These are phyloP conservation scores for Trypoxylon attenuatum DNA, from an alignment of 2,888 invertebrate species.

Conservation along the genomic window DNA sequence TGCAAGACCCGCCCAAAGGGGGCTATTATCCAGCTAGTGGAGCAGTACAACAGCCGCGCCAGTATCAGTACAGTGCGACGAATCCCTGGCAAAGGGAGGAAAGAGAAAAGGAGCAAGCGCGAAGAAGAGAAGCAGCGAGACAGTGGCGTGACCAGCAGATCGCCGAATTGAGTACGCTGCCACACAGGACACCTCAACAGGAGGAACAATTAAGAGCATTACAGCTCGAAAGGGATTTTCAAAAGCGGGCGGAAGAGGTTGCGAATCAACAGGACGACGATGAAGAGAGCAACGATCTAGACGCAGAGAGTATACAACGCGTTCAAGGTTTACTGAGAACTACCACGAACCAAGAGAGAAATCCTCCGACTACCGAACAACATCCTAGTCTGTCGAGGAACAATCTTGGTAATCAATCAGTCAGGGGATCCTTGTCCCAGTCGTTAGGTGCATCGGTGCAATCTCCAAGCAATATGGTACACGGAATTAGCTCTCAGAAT, in stretches of 20 bases:
- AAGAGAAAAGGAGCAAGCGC: constrained; percentile 87
- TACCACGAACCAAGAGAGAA: constrained; percentile 70
- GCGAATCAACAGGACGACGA: constrained; percentile 83
- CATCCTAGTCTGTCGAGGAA: constrained; percentile 61
- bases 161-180: constrained; percentile 82
- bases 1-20: constrained; percentile 84
- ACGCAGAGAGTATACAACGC: constrained; percentile 73
- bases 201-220: constrained; percentile 92
- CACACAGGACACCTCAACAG: constrained; percentile 85
- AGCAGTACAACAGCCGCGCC: constrained; percentile 72
- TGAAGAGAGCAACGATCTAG: constrained; percentile 74
- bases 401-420: constrained; percentile 62
- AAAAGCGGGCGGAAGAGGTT: constrained; percentile 89
- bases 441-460: constrained; percentile 64
- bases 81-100: constrained; percentile 97
- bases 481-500: neutral
- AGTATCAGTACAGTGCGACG: constrained; percentile 75
- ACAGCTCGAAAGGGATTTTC: constrained; percentile 95
- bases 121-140: constrained; percentile 84
- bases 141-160: constrained; percentile 93
- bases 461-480: constrained; percentile 2
- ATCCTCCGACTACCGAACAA: constrained; percentile 50
- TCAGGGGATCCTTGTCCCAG: constrained; percentile 66
- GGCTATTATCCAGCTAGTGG: constrained; percentile 79
- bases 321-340: constrained; percentile 77